Base-by-base conservation (phyloP, 2,797 vertebrate genomes). In the Clarias platycephalus region DNA sequence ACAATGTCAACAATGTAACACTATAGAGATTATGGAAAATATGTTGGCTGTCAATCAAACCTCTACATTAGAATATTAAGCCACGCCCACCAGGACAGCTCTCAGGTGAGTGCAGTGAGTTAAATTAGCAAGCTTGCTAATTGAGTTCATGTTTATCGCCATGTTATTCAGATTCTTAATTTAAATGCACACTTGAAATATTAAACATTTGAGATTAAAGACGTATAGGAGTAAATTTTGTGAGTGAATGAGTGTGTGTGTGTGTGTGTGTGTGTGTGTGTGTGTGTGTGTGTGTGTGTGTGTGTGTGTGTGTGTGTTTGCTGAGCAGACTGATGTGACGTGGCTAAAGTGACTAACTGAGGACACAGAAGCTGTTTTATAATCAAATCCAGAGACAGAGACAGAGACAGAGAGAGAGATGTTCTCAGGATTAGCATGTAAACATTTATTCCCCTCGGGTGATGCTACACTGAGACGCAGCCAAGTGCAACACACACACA, bases 301-400 rank as follows among this genome's bases (percentile, higher is more conserved):
- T n/a, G n/a, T n/a, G n/a, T 60, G 58, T 64, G n/a, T 20, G 26
- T 10, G 49, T 75, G 49, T 9, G 26, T 55, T 16, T 55, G 71
- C 8, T 1, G 44, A 53, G 16, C 24, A 70, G 55, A 55, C 79
- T 85, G 87, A 83, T 83, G 81, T 87, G 90, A 88, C 83, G 85
- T 89, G 83, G 83, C 83, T 84, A 37, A 81, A 86, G 81, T 89
- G 88, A 89, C 88, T 76, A 76, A 76, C 53, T 6, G 2, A 60
- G 58, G 57, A 89, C 87, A 89, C 70, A 85, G 86, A 68, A 55
- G 67, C n/a, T 49, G 55, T 81, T 67, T 53, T 53, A 31, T 81
- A 81, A 81, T 67, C 55, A 80, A 28, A 80, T 53, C 79, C 79
- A 81, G 79, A 81, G 26, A 53, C n/a, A 87, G 86, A 58, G 34